phyloP scores from a whole-genome alignment of 1,140 invertebrate genomes.

The Brachystomella parvula region DNA sequence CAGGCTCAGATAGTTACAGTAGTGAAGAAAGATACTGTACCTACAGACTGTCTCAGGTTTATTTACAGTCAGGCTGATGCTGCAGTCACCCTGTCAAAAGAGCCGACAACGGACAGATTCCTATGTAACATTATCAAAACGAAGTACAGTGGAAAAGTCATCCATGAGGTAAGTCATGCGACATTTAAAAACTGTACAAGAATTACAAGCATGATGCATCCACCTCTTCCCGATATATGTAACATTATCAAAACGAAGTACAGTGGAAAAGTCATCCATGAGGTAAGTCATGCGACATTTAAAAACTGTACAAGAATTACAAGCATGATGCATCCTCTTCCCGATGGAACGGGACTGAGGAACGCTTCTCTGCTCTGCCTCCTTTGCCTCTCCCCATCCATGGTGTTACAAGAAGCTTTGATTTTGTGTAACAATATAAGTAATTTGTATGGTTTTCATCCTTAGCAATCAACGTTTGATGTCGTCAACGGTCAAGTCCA shows the following conservation, averaged over 20 bases:
- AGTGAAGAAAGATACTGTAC: slow-evolving; percentile 14
- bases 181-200: background rate
- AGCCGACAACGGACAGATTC: slow-evolving; percentile 6
- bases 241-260: slow-evolving; percentile 26
- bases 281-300: slow-evolving; percentile 13
- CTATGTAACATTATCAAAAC: slow-evolving; percentile 28
- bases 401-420: too few species aligned
- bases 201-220: background rate
- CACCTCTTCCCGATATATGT: too few species aligned
- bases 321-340: too few species aligned
- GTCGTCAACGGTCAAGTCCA: slow-evolving; percentile 11
- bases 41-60: slow-evolving; percentile 5
- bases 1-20: slow-evolving; percentile 20
- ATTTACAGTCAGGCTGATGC: slow-evolving; percentile 18
- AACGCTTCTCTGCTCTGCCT: too few species aligned
- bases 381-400: too few species aligned
- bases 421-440: too few species aligned
- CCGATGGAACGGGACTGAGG: too few species aligned
- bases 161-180: slow-evolving; percentile 14
- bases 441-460: too few species aligned
- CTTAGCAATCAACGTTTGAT: slow-evolving; percentile 19
- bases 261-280: slow-evolving; percentile 19
- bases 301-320: background rate
- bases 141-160: slow-evolving; percentile 20
- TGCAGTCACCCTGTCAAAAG: slow-evolving; percentile 3